phyloP scores from a whole-genome alignment of 64 coral and sea anemone genomes.

The Trachythela sp. region DNA sequence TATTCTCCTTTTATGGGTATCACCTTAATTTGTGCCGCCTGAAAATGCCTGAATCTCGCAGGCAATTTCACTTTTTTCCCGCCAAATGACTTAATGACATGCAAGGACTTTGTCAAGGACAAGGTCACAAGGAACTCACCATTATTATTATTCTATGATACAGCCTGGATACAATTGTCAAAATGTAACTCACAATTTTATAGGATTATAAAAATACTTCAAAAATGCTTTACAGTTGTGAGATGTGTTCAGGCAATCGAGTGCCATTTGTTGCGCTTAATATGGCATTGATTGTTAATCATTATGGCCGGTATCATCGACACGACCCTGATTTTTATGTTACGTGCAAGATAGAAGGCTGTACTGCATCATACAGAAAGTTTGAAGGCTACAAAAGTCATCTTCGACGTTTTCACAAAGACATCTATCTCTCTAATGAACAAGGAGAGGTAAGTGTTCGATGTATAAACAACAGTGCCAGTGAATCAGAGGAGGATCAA shows the following conservation, averaged over 20 bases:
- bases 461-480: neutral
- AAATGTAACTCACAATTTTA: no score
- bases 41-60: no score
- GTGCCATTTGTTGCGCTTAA: conserved; percentile 23
- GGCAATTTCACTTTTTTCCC: no score
- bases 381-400: conserved; percentile 29
- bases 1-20: neutral
- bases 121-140: no score
- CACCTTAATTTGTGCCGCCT: neutral
- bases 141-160: no score
- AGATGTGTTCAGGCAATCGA: conserved; percentile 25
- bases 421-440: conserved; percentile 3
- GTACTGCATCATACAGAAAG: neutral
- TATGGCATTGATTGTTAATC: conserved; percentile 29
- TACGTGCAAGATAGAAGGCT: neutral
- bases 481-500: neutral
- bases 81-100: no score
- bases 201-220: no score
- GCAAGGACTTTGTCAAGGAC: no score
- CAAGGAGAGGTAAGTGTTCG: neutral
- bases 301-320: conserved; percentile 33
- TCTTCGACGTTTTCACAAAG: conserved; percentile 35
- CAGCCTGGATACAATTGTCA: no score
- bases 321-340: conserved; percentile 41
- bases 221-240: conserved; percentile 14